These are phyloP conservation scores for Hyperoplus immaculatus DNA, from an alignment of 2,797 vertebrate genomes.

Conservation along the genomic window DNA sequence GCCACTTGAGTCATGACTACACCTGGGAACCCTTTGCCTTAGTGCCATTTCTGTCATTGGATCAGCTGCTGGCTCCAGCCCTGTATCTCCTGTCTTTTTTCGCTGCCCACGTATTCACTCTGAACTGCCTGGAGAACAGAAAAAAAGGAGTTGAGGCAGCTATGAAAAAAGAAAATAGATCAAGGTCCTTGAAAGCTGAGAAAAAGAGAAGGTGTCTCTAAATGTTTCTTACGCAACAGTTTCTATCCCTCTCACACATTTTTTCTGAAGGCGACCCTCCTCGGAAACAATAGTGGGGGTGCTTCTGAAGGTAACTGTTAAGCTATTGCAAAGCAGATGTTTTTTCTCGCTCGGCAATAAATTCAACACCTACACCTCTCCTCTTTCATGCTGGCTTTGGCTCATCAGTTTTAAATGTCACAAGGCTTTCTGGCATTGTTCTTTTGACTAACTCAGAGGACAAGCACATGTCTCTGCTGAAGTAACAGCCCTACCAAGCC, in stretches of 20 bases:
- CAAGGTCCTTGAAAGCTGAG: slow-evolving; percentile 70
- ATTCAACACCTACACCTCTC: slow-evolving; percentile 81
- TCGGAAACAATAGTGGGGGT: slow-evolving; percentile 78
- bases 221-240: slow-evolving; percentile 80
- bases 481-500: slow-evolving; percentile 59
- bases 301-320: slow-evolving; percentile 77
- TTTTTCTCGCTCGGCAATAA: slow-evolving; percentile 81
- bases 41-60: slow-evolving; percentile 72
- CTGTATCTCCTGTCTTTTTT: slow-evolving; percentile 65
- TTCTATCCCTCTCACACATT: slow-evolving; percentile 72
- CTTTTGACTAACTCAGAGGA: slow-evolving; percentile 73
- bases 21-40: slow-evolving; percentile 77
- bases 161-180: slow-evolving; percentile 66
- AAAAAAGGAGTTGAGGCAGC: slow-evolving; percentile 49
- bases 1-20: slow-evolving; percentile 76
- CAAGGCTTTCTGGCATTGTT: slow-evolving; percentile 73
- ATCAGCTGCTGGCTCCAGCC: slow-evolving; percentile 74
- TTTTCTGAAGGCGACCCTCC: slow-evolving; percentile 73
- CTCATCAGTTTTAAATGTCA: slow-evolving; percentile 80
- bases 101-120: slow-evolving; percentile 74
- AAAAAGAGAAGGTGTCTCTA: slow-evolving; percentile 58
- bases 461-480: slow-evolving; percentile 61
- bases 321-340: slow-evolving; percentile 80
- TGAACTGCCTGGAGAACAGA: slow-evolving; percentile 68
- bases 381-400: slow-evolving; percentile 70